Evolutionary conservation across 2,797 vertebrate genomes (phyloP).

Genomic region (Gallinago stenura): DNA sequence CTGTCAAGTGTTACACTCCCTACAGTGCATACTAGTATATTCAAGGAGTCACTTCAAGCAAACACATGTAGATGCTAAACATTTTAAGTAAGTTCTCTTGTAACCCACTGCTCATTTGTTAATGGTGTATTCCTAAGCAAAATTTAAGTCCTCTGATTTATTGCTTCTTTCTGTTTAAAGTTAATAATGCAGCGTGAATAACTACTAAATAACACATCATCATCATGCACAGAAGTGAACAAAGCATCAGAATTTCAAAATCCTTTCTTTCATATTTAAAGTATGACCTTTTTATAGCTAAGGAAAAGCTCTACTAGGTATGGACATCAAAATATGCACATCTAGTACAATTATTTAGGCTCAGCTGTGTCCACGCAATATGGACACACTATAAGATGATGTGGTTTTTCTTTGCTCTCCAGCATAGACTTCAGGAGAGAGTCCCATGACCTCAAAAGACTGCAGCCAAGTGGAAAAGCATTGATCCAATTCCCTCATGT

Average conservation of each 20-base stretch:
- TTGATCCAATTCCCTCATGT: neutral
- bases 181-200: neutral
- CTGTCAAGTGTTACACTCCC: slow-evolving; percentile 66
- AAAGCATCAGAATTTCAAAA: neutral
- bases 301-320: neutral
- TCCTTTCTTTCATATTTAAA: neutral
- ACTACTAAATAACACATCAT: neutral
- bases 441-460: neutral
- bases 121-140: neutral
- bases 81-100: slow-evolving; percentile 20
- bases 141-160: neutral
- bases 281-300: neutral
- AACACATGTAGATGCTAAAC: neutral
- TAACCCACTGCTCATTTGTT: neutral
- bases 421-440: neutral
- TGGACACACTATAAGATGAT: neutral
- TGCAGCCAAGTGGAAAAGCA: neutral
- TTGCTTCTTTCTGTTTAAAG: slow-evolving; percentile 10
- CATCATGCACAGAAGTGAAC: neutral
- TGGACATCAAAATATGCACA: too few species aligned
- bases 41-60: slow-evolving; percentile 44
- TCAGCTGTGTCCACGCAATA: neutral
- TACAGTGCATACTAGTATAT: slow-evolving; percentile 15
- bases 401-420: neutral
- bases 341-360: neutral